Evolutionary conservation across 2,113 vertebrate genomes (phyloP), one percentile per base, ranked within the genome.

Genomic region (Telmatochromis sp.): DNA sequence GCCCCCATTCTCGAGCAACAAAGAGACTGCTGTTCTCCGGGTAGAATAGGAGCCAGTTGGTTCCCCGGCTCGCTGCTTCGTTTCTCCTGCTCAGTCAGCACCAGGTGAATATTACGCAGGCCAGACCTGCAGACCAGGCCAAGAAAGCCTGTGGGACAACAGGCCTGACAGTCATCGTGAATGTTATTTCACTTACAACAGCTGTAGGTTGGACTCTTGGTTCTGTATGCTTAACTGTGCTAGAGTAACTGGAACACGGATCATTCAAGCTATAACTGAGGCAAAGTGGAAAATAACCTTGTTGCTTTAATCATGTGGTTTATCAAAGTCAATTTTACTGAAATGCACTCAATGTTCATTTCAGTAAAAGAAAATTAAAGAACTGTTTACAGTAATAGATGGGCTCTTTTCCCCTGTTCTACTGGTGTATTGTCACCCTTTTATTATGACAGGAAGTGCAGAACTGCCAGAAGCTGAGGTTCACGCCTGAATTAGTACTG

Each of bases 21-120:
- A 96, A 94, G 94, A 90, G 75, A 31, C 65, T n/a, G 90, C 90
- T 96, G 93, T 96, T 94, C 89, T 87, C 75, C 1, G 35, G 45
- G 80, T 81, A 33, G 45, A 57, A 75, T 79, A 78, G 86, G 54
- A 87, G 81, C 86, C 85, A 26, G 85, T 58, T 68, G 10, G 45
- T 35, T 60, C 63, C 73, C 10, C 53, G 1, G 63, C 60, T 73
- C 78, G 55, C 81, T 68, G 2, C 86, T n/a, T 17, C 14, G 50
- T 40, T 82, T 82, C 86, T 86, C 78, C 86, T 85, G 87, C 90
- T 89, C 28, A 37, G 78, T 88, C 90, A 82, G 89, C 92, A 90
- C 91, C 93, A 88, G 89, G 89, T 89, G 84, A 91, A 82, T 87
- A 91, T 85, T 87, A 82, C 60, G 53, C 57, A 82, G 78, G n/a